Base-by-base conservation (phyloP, 2,797 vertebrate species). In the Notamacropus eugenii region DNA sequence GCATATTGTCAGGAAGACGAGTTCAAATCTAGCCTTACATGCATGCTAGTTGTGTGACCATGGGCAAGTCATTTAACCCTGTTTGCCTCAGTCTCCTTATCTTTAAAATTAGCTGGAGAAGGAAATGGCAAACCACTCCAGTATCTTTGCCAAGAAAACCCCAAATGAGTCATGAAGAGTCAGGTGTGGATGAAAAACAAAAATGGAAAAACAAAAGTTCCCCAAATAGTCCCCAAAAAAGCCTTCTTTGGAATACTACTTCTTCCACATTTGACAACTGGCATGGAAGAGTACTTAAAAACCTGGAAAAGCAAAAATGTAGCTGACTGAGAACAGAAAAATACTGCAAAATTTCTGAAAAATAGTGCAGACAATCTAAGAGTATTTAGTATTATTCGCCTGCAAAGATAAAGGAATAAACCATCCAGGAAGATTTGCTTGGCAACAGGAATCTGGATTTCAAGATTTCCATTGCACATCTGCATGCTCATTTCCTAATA, bases 331-430 rank as follows among this genome's bases (percentile, higher is more conserved):
- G 54, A 55, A 93, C 93, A 67, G 52, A 93, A 94, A 46, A 46
- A 46, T 46, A 46, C 46, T 46, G 46, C 46, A 46, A 46, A 46
- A 46, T 46, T 46, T 22, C 74, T 87, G 40, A 87, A 3, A 50
- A 87, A 24, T 27, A 87, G 0, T 87, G 10, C 1, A 67, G 67
- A 56, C 87, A 74, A 55, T 91, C 59, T 19, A 54, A 0, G 34
- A n/a, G 11, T 59, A 2, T 54, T 92, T 92, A 54, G 6, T 24
- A 91, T 92, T 91, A 55, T 50, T 92, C 11, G 12, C 19, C 55
- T 95, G 87, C 31, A 92, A 55, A 94, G 40, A 95, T 92, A 97
- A 92, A 62, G 62, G 74, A 94, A 58, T 22, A 59, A 92, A 90
- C 13, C 46, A 93, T 27, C 54, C 46, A 62, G 91, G 9, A 92